These are phyloP conservation scores for Procambarus clarkii DNA, from an alignment of 1,140 invertebrate genomes.

Conservation along the genomic window DNA sequence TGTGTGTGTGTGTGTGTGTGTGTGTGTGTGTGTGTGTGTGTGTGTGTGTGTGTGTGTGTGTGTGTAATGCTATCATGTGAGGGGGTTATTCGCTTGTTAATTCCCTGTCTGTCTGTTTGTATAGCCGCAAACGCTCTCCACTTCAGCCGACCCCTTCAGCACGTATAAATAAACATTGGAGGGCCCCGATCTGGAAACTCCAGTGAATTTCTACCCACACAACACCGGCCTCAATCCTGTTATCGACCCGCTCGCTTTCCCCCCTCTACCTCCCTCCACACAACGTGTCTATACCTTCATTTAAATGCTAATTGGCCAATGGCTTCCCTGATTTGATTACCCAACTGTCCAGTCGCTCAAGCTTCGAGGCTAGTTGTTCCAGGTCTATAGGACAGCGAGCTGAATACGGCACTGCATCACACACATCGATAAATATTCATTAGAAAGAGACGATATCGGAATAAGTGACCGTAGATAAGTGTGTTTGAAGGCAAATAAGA, in stretches of 20 bases:
- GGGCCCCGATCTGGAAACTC: no score
- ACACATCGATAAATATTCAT: background rate
- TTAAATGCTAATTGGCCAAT: constrained; percentile 3
- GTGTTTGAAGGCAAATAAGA: no score
- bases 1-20: background rate
- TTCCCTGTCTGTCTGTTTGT: no score
- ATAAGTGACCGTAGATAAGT: no score
- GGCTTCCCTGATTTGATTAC: constrained; percentile 15
- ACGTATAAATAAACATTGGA: no score
- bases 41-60: background rate
- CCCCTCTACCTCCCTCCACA: background rate
- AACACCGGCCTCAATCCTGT: background rate
- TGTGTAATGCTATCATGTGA: no score
- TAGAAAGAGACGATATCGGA: no score
- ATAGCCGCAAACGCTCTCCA: no score
- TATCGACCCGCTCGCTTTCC: background rate
- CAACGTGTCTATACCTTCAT: background rate
- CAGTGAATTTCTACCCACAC: background rate
- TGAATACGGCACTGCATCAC: background rate
- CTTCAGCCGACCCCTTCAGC: no score
- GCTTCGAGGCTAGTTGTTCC: background rate
- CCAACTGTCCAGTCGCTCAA: background rate
- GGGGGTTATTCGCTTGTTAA: no score
- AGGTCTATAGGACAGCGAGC: background rate
- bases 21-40: background rate